phyloP scores from a whole-genome alignment of 2,797 vertebrate genomes.

The Chaetophractus vellerosus region DNA sequence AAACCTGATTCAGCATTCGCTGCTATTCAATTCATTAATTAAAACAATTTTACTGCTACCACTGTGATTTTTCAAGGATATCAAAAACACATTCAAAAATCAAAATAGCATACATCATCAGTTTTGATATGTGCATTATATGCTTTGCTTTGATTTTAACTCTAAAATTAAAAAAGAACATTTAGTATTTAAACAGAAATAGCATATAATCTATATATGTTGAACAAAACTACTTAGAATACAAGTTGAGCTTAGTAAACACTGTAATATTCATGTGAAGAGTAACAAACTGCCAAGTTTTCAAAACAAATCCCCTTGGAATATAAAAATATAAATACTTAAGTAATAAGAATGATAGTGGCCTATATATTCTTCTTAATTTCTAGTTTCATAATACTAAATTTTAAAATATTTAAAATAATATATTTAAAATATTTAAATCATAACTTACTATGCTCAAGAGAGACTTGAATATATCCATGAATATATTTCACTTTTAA shows the following conservation, averaged over 20 bases:
- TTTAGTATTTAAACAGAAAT: constrained; percentile 68
- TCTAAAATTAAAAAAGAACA: constrained; percentile 77
- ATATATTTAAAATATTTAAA: background rate
- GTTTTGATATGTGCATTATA: constrained; percentile 77
- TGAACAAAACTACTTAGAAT: constrained; percentile 35
- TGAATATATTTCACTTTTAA: constrained; percentile 37
- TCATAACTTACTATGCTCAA: background rate
- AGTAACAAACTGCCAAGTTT: background rate
- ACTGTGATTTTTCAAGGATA: constrained; percentile 89
- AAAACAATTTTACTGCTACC: constrained; percentile 88
- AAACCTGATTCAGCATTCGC: constrained; percentile 87
- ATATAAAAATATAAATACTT: constrained; percentile 33
- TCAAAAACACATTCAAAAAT: constrained; percentile 88
- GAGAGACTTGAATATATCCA: background rate
- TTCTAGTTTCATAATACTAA: background rate
- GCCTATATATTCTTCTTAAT: constrained; percentile 51
- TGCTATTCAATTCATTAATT: constrained; percentile 88
- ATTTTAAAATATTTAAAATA: background rate
- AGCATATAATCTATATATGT: background rate
- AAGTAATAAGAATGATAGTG: background rate
- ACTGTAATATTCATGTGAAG: background rate
- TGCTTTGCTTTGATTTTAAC: constrained; percentile 72
- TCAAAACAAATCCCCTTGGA: constrained; percentile 52
- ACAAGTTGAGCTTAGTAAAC: constrained; percentile 31
- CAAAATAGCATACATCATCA: constrained; percentile 87